Base-by-base conservation (phyloP, 2,888 invertebrate species). In the Sericinus montela region DNA sequence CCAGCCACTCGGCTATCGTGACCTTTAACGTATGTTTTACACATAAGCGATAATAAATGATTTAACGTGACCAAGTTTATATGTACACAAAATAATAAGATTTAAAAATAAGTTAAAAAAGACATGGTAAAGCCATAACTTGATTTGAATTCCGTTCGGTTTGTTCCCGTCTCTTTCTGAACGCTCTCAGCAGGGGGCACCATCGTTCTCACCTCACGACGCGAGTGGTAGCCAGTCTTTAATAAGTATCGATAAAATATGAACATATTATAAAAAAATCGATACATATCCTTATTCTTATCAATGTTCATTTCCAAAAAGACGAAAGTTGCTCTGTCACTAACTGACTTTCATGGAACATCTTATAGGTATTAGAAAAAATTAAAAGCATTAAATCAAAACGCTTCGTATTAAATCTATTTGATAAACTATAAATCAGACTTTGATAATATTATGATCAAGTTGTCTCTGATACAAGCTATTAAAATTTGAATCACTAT, bases 191-290 rank as follows among this genome's bases (percentile, higher is more conserved):
- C 88, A 76, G 87, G 88, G 84, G 83, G 80, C 80, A 67, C 84
- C 80, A 81, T 87, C 86, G 86, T 88, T 88, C 87, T 88, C 88
- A 88, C 88, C 87, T 88, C 84, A 72, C 80, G 87, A 86, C 69
- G 85, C 85, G 86, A 84, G 83, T 88, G 80, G 88, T 88, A 88
- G 88, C 87, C 80, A 80, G 73, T 75, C 82, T 82, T 86, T 88
- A 88, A 88, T 87, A 88, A 85, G 83, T 82, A 82, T 86, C 85
- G 86, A 86, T 88, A 87, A 88, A 87, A 83, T 85, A 88, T 87
- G 85, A 85, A 85, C 84, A 85, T 83, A 11, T 11, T 82, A 84
- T 80, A 86, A 82, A 85, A 85, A 88, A 80, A 85, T 84, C 68
- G 73, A 79, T 82, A 73, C 80, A 73, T 76, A 75, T 65, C 65